Base-by-base conservation (phyloP, 2,113 vertebrate species). In the Coryphaenoides rupestris region DNA sequence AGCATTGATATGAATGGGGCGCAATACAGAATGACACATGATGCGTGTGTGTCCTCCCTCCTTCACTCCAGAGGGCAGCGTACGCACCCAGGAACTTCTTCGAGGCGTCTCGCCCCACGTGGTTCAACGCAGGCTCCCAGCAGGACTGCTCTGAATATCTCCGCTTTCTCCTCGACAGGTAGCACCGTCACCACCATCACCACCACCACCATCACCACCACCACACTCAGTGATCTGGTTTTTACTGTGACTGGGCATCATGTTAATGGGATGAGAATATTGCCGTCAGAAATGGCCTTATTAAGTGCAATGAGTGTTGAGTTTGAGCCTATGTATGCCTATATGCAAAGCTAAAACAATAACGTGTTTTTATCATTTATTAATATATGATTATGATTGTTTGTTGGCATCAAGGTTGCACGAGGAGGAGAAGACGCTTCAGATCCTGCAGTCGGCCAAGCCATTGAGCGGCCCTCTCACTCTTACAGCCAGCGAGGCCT, bases 121-220 rank as follows among this genome's bases (percentile, higher is more conserved):
- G 97, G 97, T 99, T 99, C 77, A 95, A 94, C 2, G 81, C 85
- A 45, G 92, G 96, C 68, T 98, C 96, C 17, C 97, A 98, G 78
- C 96, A 98, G 84, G 96, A 99, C 87, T 98, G 97, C 79, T 98
- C 96, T 0, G 95, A 99, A 66, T 99, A 98, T 87, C 95, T 98
- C 82, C 87, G 94, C 69, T 98, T 98, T 85, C 92, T 99, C 59
- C 86, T 99, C 12, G 95, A 98, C 92, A 96, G 97, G 97, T 99
- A 66, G 17, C 62, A 3, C 22, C 0, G 14, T 62, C 33, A 58
- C 10, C 40, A 2, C 1, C 26, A 33, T 7, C 1, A 33, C 28
- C 28, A 33, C 28, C 28, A 33, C 28, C 33, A 40, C 1, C 26
- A 33, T 7, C 1, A 33, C 28, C 28, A 33, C 28, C 28, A 33